Base-by-base conservation (phyloP, 1,140 invertebrate genomes). In the Drosophila equinoxialis region DNA sequence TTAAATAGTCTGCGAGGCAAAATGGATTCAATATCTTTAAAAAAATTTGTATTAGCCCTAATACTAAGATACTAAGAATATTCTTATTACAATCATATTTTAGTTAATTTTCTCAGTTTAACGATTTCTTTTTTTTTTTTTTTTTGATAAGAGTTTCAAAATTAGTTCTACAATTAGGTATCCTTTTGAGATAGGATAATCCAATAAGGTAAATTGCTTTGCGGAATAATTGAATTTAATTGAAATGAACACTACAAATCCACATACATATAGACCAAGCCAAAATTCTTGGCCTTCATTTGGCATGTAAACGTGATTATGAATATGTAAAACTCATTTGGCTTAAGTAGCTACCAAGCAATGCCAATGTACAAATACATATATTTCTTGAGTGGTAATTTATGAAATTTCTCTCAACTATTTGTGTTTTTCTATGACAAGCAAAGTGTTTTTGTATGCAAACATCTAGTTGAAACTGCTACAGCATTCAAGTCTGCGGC, bases 301-400 rank as follows among this genome's bases (percentile, higher is more conserved):
- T 51, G 1, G 17, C 45, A 51, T 23, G 8, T 23, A 51, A 23
- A 51, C 17, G 45, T 51, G 45, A 51, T 11, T 51, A 51, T 51
- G 45, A 51, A 51, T 51, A 51, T 10, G 45, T 51, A 20, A 51
- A 23, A 10, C 45, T 51, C 45, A 51, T 51, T 51, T 51, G 45
- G 17, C 6, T 51, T 51, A 51, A 51, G 45, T 51, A 23, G 45
- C 45, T 51, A 51, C 8, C 6, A 30, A 20, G 45, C 45, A 17
- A 20, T 7, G 17, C 8, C 6, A 8, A 20, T 20, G 17, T 48
- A 10, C 3, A 51, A 23, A 23, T 51, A 23, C 20, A 23, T 51
- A 51, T 51, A 23, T 51, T 51, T 51, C 45, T 23, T 17, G 17
- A 51, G 45, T 51, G 45, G 45, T 51, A 23, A 51, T 20, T 51